Evolutionary conservation across 2,113 vertebrate genomes (phyloP).

Genomic region (Gobius niger): DNA sequence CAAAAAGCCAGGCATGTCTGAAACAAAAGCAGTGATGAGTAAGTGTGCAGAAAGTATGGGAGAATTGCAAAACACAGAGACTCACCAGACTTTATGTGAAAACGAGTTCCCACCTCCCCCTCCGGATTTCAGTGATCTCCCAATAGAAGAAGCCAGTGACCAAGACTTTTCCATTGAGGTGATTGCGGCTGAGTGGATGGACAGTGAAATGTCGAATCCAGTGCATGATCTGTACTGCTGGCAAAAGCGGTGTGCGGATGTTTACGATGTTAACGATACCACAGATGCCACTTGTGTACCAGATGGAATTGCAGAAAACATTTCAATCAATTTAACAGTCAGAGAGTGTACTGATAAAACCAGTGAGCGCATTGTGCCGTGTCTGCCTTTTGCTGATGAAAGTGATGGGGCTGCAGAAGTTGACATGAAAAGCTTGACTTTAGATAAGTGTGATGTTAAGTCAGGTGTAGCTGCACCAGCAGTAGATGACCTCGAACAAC

Average conservation of each 20-base stretch:
- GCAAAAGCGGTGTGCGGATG: slow-evolving; percentile 10
- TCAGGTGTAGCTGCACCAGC: not conserved
- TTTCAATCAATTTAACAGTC: not conserved
- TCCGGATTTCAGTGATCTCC: not conserved
- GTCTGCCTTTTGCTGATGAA: not conserved
- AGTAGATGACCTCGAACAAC: not conserved
- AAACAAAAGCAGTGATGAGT: slow-evolving; percentile 12
- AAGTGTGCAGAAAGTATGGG: not conserved
- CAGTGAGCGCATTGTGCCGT: not conserved
- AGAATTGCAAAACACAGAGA: slow-evolving; percentile 18
- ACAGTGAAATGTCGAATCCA: slow-evolving; percentile 35
- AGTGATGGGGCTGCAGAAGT: not conserved
- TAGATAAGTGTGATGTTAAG: not conserved
- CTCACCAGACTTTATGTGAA: slow-evolving; percentile 2
- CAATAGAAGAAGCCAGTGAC: slow-evolving; percentile 15
- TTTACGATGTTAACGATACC: slow-evolving; percentile 4
- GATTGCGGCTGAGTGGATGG: slow-evolving; percentile 17
- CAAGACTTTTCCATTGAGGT: slow-evolving; percentile 21
- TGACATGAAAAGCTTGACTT: not conserved
- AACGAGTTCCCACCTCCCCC: slow-evolving; percentile 5
- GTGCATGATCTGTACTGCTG: slow-evolving; percentile 9
- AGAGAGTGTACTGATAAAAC: not conserved
- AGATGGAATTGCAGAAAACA: not conserved
- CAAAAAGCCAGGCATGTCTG: slow-evolving; percentile 9
- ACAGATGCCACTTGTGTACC: not conserved